A percentile compares a stretch with the other conserved stretches of the same genome.
Evolutionary conservation across 2,113 vertebrate genomes (phyloP).

Genomic region (Aythya baeri): DNA sequence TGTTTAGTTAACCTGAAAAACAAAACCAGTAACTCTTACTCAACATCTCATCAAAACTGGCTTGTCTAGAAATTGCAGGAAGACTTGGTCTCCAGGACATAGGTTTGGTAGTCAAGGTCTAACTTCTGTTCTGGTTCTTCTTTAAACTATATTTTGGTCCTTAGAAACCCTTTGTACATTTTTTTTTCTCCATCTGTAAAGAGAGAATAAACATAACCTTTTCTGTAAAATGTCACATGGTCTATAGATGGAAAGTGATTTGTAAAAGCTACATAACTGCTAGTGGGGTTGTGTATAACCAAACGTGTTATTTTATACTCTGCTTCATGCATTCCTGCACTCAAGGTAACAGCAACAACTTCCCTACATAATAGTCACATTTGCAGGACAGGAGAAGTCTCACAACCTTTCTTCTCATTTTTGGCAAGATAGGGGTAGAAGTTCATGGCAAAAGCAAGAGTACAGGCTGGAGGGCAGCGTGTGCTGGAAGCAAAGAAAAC

Average conservation of each 20-base stretch:
- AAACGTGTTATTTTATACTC: neutral
- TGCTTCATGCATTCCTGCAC: neutral
- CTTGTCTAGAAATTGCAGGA: neutral
- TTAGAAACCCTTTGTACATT: neutral
- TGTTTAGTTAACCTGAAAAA: neutral
- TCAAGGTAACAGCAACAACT: neutral
- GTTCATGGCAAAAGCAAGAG: neutral
- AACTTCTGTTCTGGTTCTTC: neutral
- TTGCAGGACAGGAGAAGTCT: neutral
- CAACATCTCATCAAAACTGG: neutral
- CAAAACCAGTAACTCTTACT: neutral
- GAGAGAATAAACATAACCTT: neutral
- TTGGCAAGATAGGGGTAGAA: neutral
- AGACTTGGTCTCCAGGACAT: neutral
- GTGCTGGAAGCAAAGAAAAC: neutral
- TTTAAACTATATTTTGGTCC: neutral
- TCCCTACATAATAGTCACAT: neutral
- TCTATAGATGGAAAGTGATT: neutral
- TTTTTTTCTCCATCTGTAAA: neutral
- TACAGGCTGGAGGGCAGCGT: neutral
- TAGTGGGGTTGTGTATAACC: neutral
- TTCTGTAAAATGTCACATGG: neutral
- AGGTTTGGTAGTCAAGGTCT: neutral
- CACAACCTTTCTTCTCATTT: neutral
- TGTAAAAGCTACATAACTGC: neutral